Conservation (phyloP, 64 coral and sea anemone species). For the Actinia tenebrosa region DNA sequence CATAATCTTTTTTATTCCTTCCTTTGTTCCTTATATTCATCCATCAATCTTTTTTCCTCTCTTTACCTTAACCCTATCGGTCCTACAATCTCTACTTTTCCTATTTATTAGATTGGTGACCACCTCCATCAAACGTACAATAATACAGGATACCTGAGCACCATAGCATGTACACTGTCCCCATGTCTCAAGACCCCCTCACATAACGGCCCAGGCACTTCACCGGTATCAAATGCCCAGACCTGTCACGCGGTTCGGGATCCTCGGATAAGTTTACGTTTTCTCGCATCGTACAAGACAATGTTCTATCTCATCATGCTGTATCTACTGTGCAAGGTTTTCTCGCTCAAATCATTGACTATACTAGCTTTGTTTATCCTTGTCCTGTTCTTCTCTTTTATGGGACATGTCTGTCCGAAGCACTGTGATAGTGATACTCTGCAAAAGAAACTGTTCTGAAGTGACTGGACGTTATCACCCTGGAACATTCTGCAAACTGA, state of each 20-base stretch:
- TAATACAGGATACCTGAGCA: conserved; percentile 34
- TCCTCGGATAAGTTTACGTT: conserved; percentile 80
- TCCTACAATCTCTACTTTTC: background rate
- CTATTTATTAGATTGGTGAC: conserved; percentile 29
- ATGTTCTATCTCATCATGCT: conserved; percentile 65
- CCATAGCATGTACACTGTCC: conserved; percentile 37
- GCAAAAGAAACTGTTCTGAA: conserved; percentile 5
- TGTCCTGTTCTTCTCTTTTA: conserved; percentile 5
- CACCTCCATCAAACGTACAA: conserved; percentile 29
- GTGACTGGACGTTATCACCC: background rate
- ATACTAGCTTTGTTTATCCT: conserved; percentile 55
- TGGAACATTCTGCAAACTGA: no score
- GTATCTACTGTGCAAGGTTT: conserved; percentile 51
- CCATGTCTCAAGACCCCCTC: conserved; percentile 57
- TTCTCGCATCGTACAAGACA: conserved; percentile 79
- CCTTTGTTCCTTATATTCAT: background rate
- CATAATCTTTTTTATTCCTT: background rate
- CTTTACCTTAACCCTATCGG: background rate
- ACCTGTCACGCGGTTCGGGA: background rate
- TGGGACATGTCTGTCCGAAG: conserved; percentile 13
- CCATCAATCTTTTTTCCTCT: background rate
- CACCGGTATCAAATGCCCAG: conserved; percentile 11
- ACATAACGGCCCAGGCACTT: conserved; percentile 34
- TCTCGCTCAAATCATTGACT: conserved; percentile 33
- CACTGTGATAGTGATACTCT: background rate